A percentile compares a stretch with the other conserved stretches of the same genome.
phyloP scores from a whole-genome alignment of 1,140 invertebrate genomes.

The Trypoxylus dichotomus region DNA sequence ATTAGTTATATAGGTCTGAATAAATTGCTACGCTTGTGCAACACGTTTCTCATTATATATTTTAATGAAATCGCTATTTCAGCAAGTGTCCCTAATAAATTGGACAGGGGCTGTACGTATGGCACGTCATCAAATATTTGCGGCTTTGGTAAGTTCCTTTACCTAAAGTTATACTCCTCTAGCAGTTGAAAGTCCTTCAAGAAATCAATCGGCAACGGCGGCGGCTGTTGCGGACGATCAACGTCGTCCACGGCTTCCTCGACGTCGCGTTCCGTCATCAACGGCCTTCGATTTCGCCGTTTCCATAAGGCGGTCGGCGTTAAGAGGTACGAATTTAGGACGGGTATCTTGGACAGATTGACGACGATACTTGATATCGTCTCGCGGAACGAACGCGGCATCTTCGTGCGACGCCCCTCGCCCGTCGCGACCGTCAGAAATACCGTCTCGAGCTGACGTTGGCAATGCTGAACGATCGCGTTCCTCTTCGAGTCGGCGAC shows the following conservation, averaged over 20 bases:
- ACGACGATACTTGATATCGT: constrained; percentile 57
- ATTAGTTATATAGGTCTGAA: too few species aligned
- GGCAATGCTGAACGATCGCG: neutral
- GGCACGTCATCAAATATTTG: too few species aligned
- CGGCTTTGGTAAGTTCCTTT: too few species aligned
- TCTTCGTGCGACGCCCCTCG: neutral
- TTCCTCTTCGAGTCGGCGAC: constrained; percentile 48
- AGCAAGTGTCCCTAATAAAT: too few species aligned
- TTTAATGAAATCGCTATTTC: too few species aligned
- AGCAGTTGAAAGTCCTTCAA: constrained; percentile 77
- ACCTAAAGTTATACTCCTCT: constrained; percentile 66
- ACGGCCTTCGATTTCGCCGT: constrained; percentile 41
- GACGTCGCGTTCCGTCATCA: neutral
- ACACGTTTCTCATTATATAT: too few species aligned
- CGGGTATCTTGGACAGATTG: constrained; percentile 62
- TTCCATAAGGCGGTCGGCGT: constrained; percentile 69
- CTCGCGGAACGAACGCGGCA: neutral
- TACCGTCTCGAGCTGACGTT: neutral
- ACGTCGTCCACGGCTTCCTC: neutral
- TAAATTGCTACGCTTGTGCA: too few species aligned
- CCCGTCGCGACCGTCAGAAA: neutral
- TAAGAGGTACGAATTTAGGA: constrained; percentile 70
- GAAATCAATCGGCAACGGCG: constrained; percentile 56
- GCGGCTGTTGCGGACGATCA: constrained; percentile 58
- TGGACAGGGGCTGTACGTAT: too few species aligned